Percentiles rank a stretch among this genome's conserved stretches.
Conservation (phyloP, 1,140 invertebrate genomes). For the Tetramorium simillimum region DNA sequence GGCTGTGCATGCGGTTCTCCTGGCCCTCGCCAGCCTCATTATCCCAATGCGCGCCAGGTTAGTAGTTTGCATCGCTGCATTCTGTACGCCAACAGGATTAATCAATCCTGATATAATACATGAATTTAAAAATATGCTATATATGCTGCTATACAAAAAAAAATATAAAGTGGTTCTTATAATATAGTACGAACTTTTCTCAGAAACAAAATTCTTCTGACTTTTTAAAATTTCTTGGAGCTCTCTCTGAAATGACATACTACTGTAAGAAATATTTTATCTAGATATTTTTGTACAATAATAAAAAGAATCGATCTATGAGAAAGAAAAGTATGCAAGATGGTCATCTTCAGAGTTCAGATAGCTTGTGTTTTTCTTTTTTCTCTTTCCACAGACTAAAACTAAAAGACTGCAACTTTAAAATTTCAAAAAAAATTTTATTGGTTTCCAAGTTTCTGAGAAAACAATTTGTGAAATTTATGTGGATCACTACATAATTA, state of each 20-base stretch:
- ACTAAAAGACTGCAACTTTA: background rate
- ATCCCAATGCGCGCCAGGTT: slow-evolving; percentile 82
- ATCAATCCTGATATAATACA: slow-evolving; percentile 22
- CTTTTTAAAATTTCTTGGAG: background rate
- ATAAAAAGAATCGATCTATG: background rate
- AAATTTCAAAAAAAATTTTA: background rate
- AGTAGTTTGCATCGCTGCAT: slow-evolving; percentile 75
- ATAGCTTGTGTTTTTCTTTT: background rate
- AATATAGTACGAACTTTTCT: background rate
- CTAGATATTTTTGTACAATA: background rate
- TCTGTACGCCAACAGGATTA: background rate
- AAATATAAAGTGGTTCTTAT: background rate
- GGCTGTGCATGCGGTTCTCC: slow-evolving; percentile 88
- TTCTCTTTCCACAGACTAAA: background rate
- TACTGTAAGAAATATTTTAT: background rate
- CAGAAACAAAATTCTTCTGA: background rate
- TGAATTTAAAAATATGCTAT: background rate
- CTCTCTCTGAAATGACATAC: background rate
- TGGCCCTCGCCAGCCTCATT: slow-evolving; percentile 85
- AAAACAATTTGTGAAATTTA: slow-evolving; percentile 5
- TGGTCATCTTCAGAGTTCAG: background rate
- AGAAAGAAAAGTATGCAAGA: background rate
- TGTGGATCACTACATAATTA: background rate
- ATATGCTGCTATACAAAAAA: background rate
- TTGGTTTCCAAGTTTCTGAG: background rate